A percentile compares a stretch with the other conserved stretches of the same genome.
phyloP scores from a whole-genome alignment of 2,888 invertebrate genomes.

The Labia minor region DNA sequence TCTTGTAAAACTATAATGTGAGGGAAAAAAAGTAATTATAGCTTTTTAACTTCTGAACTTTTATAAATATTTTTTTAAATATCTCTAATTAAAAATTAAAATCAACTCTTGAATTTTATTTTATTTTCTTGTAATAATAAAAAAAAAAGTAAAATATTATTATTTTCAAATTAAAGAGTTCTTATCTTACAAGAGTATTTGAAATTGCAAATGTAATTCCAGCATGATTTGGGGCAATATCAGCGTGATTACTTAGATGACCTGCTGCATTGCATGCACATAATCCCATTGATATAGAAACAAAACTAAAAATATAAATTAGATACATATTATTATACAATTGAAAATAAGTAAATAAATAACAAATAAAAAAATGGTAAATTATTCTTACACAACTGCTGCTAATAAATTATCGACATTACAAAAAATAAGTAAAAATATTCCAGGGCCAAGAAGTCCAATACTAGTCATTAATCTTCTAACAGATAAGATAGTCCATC shows the following conservation, averaged over 20 bases:
- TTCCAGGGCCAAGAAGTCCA: conserved; percentile 59
- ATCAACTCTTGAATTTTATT: too few relatives aligned
- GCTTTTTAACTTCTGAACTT: too few relatives aligned
- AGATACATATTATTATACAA: conserved; percentile 13
- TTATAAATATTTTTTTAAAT: too few relatives aligned
- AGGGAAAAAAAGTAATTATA: too few relatives aligned
- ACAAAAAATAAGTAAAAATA: conserved; percentile 57
- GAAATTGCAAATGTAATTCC: conserved; percentile 66
- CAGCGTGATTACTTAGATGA: conserved; percentile 65
- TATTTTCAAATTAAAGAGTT: too few relatives aligned
- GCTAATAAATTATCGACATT: conserved; percentile 55
- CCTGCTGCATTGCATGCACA: conserved; percentile 66
- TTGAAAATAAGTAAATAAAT: background rate
- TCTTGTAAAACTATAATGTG: too few relatives aligned
- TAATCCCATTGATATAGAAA: conserved; percentile 62
- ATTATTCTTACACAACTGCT: conserved; percentile 49
- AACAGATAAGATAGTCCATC: conserved; percentile 57
- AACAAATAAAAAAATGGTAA: background rate
- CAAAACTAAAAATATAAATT: conserved; percentile 41
- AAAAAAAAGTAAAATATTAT: too few relatives aligned
- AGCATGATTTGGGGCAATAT: conserved; percentile 65
- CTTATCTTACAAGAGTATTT: conserved; percentile 58
- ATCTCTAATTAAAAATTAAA: too few relatives aligned
- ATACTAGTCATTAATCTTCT: conserved; percentile 59
- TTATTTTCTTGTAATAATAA: too few relatives aligned